phyloP scores from a whole-genome alignment of 2,113 vertebrate genomes.

The Nothobranchius furzeri region DNA sequence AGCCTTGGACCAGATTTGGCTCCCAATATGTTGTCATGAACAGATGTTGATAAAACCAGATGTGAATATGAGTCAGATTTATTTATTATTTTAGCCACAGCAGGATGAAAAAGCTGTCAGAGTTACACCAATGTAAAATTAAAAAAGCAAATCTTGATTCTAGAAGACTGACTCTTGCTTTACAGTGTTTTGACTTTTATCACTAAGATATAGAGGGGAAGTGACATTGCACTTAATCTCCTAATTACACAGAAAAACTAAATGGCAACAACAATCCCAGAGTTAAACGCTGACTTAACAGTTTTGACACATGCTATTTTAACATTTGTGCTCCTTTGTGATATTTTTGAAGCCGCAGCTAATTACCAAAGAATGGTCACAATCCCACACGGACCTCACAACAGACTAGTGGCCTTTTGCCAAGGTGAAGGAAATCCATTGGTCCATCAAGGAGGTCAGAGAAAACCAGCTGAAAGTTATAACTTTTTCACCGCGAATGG shows the following conservation, averaged over 20 bases:
- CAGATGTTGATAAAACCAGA: conserved; percentile 20
- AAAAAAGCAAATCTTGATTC: neutral
- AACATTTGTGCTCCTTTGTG: neutral
- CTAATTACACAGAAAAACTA: neutral
- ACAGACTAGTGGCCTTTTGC: neutral
- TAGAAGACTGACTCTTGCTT: neutral
- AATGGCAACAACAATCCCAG: neutral
- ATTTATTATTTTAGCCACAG: conserved; percentile 16
- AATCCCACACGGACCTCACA: neutral
- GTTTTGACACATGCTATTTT: neutral
- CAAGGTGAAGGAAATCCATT: neutral
- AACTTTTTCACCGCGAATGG: too few species aligned
- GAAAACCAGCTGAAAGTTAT: neutral
- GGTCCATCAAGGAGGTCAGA: neutral
- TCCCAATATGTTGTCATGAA: conserved; percentile 12
- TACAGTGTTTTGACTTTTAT: neutral
- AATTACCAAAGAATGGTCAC: neutral
- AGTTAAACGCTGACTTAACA: neutral
- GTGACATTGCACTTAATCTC: neutral
- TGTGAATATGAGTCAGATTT: conserved; percentile 20
- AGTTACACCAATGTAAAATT: conserved; percentile 9
- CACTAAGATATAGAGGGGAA: neutral
- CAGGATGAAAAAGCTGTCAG: conserved; percentile 5
- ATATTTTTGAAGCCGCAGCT: neutral
- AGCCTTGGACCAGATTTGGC: conserved; percentile 12